A percentile compares a stretch with the other conserved stretches of the same genome.
Evolutionary conservation across 2,888 invertebrate genomes (phyloP).

Genomic region (Ormyrus thymus): DNA sequence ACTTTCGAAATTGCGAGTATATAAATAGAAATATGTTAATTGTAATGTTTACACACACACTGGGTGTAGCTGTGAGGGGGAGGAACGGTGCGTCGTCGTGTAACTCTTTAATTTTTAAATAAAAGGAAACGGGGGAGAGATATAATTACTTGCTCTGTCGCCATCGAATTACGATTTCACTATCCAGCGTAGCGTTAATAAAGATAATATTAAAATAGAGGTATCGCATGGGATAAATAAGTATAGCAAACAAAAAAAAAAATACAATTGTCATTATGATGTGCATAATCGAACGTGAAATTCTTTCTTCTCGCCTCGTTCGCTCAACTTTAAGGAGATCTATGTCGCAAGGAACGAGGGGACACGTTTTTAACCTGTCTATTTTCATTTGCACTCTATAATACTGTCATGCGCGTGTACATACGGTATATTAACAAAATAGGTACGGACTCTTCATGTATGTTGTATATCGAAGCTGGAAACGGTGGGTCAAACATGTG

Average conservation of each 20-base stretch:
- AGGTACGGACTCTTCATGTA: conserved; percentile 49
- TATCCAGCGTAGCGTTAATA: conserved; percentile 24
- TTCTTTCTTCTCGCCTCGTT: conserved; percentile 46
- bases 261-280: conserved; percentile 32
- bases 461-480: conserved; percentile 49
- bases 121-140: neutral
- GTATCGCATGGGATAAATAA: conserved; percentile 22
- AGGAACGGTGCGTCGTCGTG: conserved; percentile 35
- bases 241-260: neutral
- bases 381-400: conserved; percentile 54
- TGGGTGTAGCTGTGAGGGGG: conserved; percentile 36
- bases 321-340: conserved; percentile 20
- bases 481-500: conserved; percentile 22
- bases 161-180: conserved; percentile 43
- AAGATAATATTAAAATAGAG: conserved; percentile 20
- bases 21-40: conserved; percentile 45
- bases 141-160: conserved; percentile 28
- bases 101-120: conserved; percentile 24
- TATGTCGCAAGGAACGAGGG: conserved; percentile 32
- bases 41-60: conserved; percentile 42
- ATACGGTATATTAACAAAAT: conserved; percentile 52
- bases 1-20: conserved; percentile 54
- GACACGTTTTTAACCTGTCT: conserved; percentile 50
- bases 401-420: conserved; percentile 53
- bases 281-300: conserved; percentile 43